Conservation (phyloP, 2,113 vertebrate genomes). For the Toxotes chatareus region DNA sequence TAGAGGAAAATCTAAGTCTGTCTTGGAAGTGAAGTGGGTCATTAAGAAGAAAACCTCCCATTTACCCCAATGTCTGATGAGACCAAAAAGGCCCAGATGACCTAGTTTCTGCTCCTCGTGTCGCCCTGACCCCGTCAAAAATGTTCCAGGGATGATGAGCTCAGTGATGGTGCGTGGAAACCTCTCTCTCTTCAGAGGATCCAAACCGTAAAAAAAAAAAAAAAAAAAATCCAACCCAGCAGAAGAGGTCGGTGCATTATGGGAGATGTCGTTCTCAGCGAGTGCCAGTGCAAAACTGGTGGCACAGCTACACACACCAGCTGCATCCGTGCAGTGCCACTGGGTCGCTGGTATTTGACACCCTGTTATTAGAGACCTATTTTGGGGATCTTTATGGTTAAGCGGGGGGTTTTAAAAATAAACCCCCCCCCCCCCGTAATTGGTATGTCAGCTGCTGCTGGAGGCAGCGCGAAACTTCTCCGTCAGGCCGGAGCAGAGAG, state of each 20-base stretch:
- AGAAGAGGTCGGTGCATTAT: conserved; percentile 25
- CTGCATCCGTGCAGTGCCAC: conserved; percentile 42
- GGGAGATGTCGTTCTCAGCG: conserved; percentile 48
- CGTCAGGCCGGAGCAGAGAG: conserved; percentile 1
- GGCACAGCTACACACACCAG: conserved; percentile 17
- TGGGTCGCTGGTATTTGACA: conserved; percentile 57
- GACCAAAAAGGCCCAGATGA: conserved; percentile 35
- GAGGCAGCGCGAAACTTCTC: conserved; percentile 29
- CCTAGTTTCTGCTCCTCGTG: conserved; percentile 55
- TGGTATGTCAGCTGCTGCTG: conserved; percentile 58
- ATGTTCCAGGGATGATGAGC: conserved; percentile 8
- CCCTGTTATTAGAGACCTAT: conserved; percentile 80
- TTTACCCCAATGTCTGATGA: conserved; percentile 45
- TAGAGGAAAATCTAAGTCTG: conserved; percentile 72
- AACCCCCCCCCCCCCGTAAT: conserved; percentile 66
- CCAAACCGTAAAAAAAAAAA: conserved; percentile 7
- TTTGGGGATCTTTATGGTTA: conserved; percentile 63
- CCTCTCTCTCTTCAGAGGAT: background rate
- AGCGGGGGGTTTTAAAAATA: conserved; percentile 74
- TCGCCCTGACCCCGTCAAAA: background rate
- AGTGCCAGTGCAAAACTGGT: conserved; percentile 8
- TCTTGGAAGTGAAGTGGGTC: conserved; percentile 52
- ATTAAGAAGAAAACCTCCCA: conserved; percentile 46
- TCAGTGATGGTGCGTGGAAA: background rate
- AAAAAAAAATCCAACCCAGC: background rate